Conservation (phyloP, 2,797 vertebrate species). For the Amniataba percoides region DNA sequence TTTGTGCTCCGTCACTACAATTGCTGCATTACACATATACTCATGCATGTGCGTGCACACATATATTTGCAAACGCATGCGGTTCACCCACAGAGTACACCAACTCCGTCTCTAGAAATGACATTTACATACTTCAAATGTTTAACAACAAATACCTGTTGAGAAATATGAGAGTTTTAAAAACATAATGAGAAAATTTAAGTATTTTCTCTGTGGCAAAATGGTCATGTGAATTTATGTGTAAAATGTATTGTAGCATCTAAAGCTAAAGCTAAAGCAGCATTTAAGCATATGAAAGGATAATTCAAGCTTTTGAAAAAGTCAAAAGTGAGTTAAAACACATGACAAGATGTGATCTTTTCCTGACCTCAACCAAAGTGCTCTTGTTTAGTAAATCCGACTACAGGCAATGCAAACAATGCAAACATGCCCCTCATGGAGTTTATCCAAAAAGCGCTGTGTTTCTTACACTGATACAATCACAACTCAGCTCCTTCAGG, state of each 20-base stretch:
- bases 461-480: constrained; percentile 1
- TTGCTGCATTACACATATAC: constrained; percentile 65
- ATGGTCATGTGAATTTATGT: not conserved
- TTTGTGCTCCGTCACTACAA: constrained; percentile 79
- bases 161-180: not conserved
- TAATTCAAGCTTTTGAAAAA: not conserved
- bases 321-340: not conserved
- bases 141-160: not conserved
- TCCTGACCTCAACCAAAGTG: not conserved
- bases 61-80: constrained; percentile 43
- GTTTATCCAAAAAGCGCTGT: not conserved
- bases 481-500: not conserved
- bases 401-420: not conserved
- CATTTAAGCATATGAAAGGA: not conserved
- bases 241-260: not conserved
- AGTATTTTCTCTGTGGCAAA: not conserved
- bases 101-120: not conserved
- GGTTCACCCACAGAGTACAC: constrained; percentile 16
- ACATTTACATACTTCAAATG: not conserved
- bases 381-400: not conserved
- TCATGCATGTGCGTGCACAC: constrained; percentile 30
- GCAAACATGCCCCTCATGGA: constrained; percentile 12
- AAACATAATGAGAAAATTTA: not conserved
- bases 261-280: not conserved
- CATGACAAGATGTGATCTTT: not conserved